Evolutionary conservation across 2,888 invertebrate genomes (phyloP).

Genomic region (Acronicta aceris): DNA sequence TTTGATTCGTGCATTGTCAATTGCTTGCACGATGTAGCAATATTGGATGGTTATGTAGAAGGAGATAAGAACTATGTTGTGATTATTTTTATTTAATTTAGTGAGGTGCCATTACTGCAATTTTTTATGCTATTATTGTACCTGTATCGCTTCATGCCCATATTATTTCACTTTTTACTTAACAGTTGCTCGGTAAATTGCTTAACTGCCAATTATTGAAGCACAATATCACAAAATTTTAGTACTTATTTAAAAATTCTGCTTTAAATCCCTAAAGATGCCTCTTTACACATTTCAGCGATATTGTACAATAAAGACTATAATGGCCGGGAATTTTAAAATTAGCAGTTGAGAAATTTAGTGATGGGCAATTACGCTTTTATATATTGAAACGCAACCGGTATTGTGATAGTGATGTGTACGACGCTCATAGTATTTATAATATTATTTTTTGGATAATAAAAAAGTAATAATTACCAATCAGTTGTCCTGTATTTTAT

Average conservation of each 20-base stretch:
- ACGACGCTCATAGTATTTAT: slow-evolving; percentile 84
- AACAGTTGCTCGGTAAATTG: slow-evolving; percentile 65
- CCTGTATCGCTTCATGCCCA: slow-evolving; percentile 74
- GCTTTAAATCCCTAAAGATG: background rate
- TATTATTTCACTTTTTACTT: slow-evolving; percentile 71
- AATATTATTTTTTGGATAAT: slow-evolving; percentile 82
- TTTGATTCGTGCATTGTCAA: slow-evolving; percentile 46
- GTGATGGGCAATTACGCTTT: slow-evolving; percentile 68
- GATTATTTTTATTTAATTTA: slow-evolving; percentile 74
- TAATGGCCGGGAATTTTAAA: background rate
- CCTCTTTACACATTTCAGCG: background rate
- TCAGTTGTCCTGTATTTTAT: slow-evolving; percentile 80
- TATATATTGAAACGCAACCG: slow-evolving; percentile 70
- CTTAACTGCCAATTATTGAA: slow-evolving; percentile 62
- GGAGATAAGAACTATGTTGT: slow-evolving; percentile 73
- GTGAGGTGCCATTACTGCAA: slow-evolving; percentile 86
- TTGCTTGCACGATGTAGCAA: slow-evolving; percentile 58
- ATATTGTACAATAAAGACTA: background rate
- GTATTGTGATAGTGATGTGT: slow-evolving; percentile 87
- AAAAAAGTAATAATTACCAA: slow-evolving; percentile 82
- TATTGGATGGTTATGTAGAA: slow-evolving; percentile 53
- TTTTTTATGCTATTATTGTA: slow-evolving; percentile 73
- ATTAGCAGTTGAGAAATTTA: slow-evolving; percentile 70
- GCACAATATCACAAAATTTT: background rate
- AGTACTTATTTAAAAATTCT: background rate